These are phyloP conservation scores for Dascyllus trimaculatus DNA, from an alignment of 2,113 vertebrate species.

Conservation along the genomic window DNA sequence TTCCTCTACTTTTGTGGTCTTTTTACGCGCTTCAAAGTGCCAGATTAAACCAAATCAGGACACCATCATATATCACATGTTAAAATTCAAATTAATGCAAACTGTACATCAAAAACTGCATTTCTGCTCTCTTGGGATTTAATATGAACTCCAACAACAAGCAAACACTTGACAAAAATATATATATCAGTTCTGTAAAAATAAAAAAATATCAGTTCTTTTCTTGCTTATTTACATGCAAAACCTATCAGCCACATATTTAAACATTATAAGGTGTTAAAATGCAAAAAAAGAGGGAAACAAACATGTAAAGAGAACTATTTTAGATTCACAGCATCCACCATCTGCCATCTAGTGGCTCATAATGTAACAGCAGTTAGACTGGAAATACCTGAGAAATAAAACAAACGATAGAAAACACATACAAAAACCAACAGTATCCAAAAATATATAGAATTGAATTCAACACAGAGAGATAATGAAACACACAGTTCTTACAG, in stretches of 20 bases:
- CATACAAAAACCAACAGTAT: not conserved
- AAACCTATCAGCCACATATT: not conserved
- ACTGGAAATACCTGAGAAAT: not conserved
- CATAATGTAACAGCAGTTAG: not conserved
- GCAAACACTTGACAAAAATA: not conserved
- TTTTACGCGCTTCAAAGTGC: too few relatives aligned
- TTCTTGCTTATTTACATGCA: not conserved
- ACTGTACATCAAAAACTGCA: not conserved
- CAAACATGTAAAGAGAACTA: not conserved
- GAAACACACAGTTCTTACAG: not conserved
- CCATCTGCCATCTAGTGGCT: conserved; percentile 59
- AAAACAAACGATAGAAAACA: not conserved
- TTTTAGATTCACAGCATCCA: not conserved
- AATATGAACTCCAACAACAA: not conserved
- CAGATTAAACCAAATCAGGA: too few relatives aligned
- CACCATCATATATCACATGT: too few relatives aligned
- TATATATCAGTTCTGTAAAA: too few relatives aligned
- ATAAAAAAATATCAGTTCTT: not conserved
- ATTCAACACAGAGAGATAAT: not conserved
- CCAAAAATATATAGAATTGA: not conserved
- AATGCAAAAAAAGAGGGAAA: not conserved
- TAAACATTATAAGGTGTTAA: not conserved
- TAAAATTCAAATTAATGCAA: too few relatives aligned
- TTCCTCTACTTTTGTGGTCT: not conserved
- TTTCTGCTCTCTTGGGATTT: not conserved